Percentiles rank a stretch among this genome's conserved stretches.
These are phyloP conservation scores for Alethe diademata DNA, from an alignment of 2,113 vertebrate species.

Conservation along the genomic window DNA sequence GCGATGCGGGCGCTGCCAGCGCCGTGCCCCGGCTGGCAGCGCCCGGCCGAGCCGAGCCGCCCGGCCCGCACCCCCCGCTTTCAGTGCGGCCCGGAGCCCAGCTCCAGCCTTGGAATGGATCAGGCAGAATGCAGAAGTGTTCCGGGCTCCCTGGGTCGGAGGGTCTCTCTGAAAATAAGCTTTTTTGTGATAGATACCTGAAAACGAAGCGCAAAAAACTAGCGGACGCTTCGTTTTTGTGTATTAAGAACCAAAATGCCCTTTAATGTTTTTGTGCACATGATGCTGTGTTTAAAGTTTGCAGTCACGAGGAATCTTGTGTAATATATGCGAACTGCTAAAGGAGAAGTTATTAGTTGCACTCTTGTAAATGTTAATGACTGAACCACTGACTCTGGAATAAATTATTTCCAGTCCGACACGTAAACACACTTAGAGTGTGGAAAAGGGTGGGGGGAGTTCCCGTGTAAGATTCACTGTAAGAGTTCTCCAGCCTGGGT, in stretches of 20 bases:
- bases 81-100: accelerated
- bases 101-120: accelerated
- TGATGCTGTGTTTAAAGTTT: background rate
- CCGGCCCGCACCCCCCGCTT: background rate
- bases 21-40: no score
- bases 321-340: background rate
- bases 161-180: background rate
- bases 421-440: background rate
- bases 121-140: accelerated
- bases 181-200: accelerated
- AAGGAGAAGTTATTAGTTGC: background rate
- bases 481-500: background rate
- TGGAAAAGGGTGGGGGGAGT: background rate
- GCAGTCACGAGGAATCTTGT: background rate
- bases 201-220: accelerated
- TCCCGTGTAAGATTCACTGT: background rate
- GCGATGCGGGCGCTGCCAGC: no score
- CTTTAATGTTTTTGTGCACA: accelerated
- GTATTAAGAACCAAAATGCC: background rate
- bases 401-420: background rate
- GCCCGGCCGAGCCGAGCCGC: no score
- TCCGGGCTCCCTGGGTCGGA: accelerated
- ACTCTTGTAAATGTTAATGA: background rate
- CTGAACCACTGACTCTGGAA: background rate
- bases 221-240: accelerated